Evolutionary conservation across 2,888 invertebrate genomes (phyloP), one percentile per base, ranked within the genome.

Genomic region (Sesia bembeciformis): DNA sequence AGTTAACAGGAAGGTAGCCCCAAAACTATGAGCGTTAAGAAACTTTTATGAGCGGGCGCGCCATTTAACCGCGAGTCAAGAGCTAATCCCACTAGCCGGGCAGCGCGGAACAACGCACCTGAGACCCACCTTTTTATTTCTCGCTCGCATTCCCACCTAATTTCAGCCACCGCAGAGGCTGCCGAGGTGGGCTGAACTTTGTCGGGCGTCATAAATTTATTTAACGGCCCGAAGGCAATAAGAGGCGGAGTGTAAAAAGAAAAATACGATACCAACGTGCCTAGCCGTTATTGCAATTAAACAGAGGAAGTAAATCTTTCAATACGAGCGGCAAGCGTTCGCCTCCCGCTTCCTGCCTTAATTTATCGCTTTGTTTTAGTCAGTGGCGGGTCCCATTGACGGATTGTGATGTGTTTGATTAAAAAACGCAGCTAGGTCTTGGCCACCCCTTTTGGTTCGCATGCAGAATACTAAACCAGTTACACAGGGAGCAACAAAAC

Each of bases 231-330:
- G 74, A 82, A 87, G 86, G 89, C 87, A 89, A 87, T 88, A 89
- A 89, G 87, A 87, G 88, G 84, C 79, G 79, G 86, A 83, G 88
- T 84, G 87, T 87, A 85, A 89, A 89, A 87, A 88, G 88, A 88
- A 89, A 88, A 88, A 89, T 89, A 88, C 89, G 89, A 86, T 88
- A 88, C 86, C 87, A 85, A 88, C 89, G 89, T 88, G 89, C 89
- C 87, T 85, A 86, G 87, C 85, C 88, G 89, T 88, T 88, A 89
- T 88, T 89, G 88, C 88, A 89, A 89, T 89, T 89, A 89, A 89
- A 89, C 88, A 85, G 84, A 84, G 88, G 88, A 88, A 89, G 88
- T 89, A 89, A 88, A 89, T 89, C 88, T 89, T 88, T 89, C 88
- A 87, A 88, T 89, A 87, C 87, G 84, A 84, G 83, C 82, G 68